Evolutionary conservation across 2,797 vertebrate species (phyloP).

Genomic region (Pseudochaenichthys georgianus): DNA sequence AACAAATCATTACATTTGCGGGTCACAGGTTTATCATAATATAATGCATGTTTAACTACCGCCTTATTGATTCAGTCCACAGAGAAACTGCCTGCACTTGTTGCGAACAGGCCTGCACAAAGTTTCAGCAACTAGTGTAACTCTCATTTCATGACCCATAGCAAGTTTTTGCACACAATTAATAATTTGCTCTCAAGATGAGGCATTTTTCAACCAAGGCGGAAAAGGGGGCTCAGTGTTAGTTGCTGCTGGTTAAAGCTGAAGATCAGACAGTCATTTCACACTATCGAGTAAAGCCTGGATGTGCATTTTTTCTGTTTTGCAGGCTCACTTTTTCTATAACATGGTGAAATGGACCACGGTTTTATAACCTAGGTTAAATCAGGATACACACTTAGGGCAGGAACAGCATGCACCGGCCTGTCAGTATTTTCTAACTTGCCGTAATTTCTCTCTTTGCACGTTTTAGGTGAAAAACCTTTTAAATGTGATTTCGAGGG

Average conservation of each 20-base stretch:
- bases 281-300: neutral
- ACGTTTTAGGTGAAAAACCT: conserved; percentile 86
- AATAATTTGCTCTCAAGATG: neutral
- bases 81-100: conserved; percentile 53
- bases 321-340: neutral
- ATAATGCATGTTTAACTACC: conserved; percentile 16
- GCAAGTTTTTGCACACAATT: neutral
- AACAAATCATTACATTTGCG: conserved; percentile 42
- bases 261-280: neutral
- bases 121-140: conserved; percentile 28
- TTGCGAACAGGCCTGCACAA: conserved; percentile 40
- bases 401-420: neutral
- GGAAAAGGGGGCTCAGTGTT: conserved; percentile 3
- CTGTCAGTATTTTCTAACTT: conserved; percentile 54
- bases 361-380: neutral
- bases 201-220: neutral
- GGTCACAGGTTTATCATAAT: conserved; percentile 13
- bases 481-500: conserved; percentile 88
- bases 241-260: conserved; percentile 13
- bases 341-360: neutral
- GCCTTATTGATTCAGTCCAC: conserved; percentile 31
- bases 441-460: conserved; percentile 76
- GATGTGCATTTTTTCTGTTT: conserved; percentile 10
- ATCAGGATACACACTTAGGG: neutral
- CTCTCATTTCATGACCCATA: neutral